phyloP scores from a whole-genome alignment of 2,113 vertebrate genomes.

The Psettodes erumei region DNA sequence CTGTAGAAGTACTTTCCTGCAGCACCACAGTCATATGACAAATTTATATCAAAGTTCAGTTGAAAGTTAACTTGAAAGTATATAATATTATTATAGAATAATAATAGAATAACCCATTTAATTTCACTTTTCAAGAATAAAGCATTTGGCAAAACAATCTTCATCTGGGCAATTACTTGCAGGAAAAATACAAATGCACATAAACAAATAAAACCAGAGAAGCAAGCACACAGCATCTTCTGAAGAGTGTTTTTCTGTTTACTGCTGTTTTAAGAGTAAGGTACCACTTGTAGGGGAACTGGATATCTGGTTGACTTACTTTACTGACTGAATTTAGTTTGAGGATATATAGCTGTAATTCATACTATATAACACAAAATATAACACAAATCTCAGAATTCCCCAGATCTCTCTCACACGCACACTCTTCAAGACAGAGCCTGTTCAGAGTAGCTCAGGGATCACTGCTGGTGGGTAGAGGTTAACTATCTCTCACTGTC shows the following conservation, averaged over 20 bases:
- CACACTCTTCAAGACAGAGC: background rate
- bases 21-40: background rate
- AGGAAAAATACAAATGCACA: background rate
- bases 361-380: background rate
- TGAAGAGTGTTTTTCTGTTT: background rate
- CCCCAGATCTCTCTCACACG: background rate
- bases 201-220: background rate
- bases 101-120: background rate
- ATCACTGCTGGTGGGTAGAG: conserved; percentile 8
- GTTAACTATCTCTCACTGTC: conserved; percentile 15
- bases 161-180: background rate
- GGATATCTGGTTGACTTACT: background rate
- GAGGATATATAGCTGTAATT: background rate
- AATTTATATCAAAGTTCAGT: background rate
- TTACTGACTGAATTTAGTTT: background rate
- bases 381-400: background rate
- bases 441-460: background rate
- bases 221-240: background rate
- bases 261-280: background rate
- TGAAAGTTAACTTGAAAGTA: background rate
- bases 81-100: no score
- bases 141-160: background rate
- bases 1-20: background rate
- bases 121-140: background rate
- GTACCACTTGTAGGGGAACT: background rate